Evolutionary conservation across 2,797 vertebrate species (phyloP).

Genomic region (Nannoperca obscura): DNA sequence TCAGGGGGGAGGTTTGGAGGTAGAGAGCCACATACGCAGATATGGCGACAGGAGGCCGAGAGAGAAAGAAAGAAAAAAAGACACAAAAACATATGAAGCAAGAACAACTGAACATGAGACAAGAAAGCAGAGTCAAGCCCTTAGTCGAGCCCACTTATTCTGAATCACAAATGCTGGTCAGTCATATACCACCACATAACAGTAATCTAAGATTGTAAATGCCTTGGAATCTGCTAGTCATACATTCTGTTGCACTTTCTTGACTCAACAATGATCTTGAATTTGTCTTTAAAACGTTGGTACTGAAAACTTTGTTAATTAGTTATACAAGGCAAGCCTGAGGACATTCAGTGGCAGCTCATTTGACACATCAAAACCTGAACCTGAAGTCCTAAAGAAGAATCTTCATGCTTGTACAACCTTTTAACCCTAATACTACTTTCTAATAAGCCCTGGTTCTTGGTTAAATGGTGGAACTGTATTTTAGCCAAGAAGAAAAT

Average conservation of each 20-base stretch:
- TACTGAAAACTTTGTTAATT: constrained; percentile 19
- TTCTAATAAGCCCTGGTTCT: not conserved
- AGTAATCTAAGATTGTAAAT: constrained; percentile 20
- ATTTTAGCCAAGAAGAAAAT: not conserved
- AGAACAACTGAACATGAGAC: constrained; percentile 79
- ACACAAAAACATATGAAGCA: constrained; percentile 83
- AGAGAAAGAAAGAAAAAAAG: constrained; percentile 71
- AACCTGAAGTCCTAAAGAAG: constrained; percentile 18
- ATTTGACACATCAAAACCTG: constrained; percentile 25
- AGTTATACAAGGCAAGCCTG: constrained; percentile 8
- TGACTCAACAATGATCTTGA: not conserved
- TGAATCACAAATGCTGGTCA: constrained; percentile 16
- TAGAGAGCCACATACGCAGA: constrained; percentile 75
- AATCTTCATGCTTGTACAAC: not conserved
- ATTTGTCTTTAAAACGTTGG: constrained; percentile 18
- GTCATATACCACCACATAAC: not conserved
- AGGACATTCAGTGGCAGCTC: constrained; percentile 13
- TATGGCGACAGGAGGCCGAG: constrained; percentile 75
- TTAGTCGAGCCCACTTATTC: constrained; percentile 53
- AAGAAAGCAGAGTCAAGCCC: constrained; percentile 69
- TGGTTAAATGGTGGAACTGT: not conserved
- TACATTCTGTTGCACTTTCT: not conserved
- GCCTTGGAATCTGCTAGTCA: not conserved
- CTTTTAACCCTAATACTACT: not conserved
- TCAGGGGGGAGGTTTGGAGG: constrained; percentile 36